phyloP scores from a whole-genome alignment of 2,888 invertebrate genomes.

The Drosophila tanythrix region DNA sequence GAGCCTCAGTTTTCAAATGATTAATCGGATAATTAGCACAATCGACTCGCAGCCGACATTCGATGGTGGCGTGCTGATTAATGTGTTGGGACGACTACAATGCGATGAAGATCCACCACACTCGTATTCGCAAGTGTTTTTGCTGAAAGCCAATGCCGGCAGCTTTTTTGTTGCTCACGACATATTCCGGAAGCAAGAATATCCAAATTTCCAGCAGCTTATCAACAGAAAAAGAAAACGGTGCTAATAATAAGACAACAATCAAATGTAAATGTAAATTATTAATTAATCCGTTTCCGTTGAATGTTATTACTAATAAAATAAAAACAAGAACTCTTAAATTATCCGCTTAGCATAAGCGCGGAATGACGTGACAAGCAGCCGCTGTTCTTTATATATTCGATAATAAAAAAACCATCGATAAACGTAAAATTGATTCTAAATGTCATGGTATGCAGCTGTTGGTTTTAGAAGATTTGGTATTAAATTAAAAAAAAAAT shows the following conservation, averaged over 20 bases:
- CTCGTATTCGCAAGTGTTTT: constrained; percentile 96
- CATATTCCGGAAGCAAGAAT: constrained; percentile 89
- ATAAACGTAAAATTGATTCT: constrained; percentile 10
- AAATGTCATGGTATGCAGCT: constrained; percentile 41
- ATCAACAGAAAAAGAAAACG: not conserved
- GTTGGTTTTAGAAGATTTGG: constrained; percentile 38
- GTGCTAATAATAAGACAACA: not conserved
- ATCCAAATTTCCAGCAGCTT: not conserved
- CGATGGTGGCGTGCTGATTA: constrained; percentile 97
- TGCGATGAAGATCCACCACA: constrained; percentile 98
- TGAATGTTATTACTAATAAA: not conserved
- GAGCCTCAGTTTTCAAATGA: constrained; percentile 96
- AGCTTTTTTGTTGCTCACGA: constrained; percentile 98
- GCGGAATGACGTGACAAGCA: constrained; percentile 3
- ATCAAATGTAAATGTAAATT: not conserved
- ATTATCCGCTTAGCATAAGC: not conserved
- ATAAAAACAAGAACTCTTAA: not conserved
- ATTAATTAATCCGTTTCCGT: not conserved
- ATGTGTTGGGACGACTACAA: constrained; percentile 98
- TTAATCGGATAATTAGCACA: constrained; percentile 95
- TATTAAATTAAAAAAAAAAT: constrained; percentile 25
- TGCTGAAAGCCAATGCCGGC: constrained; percentile 93
- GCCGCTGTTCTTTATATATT: not conserved
- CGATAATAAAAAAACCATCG: constrained; percentile 8
- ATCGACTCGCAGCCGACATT: constrained; percentile 98